Evolutionary conservation across 2,888 invertebrate genomes (phyloP).

Genomic region (Eupsilia transversa): DNA sequence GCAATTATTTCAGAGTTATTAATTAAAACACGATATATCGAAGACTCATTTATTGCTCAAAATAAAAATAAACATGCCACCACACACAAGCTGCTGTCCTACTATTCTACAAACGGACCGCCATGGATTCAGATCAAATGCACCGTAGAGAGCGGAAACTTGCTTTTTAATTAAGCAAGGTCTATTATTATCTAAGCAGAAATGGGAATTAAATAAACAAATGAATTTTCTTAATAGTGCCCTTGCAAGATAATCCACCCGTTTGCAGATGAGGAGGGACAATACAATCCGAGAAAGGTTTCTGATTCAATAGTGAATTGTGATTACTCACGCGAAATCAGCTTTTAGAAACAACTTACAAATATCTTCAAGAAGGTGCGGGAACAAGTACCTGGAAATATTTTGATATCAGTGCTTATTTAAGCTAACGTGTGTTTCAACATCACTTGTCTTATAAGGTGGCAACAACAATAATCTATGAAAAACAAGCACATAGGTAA

Average conservation of each 20-base stretch:
- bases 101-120: constrained; percentile 62
- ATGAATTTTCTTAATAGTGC: constrained; percentile 3
- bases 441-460: not conserved
- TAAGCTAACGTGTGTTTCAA: too few relatives aligned
- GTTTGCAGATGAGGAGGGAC: not conserved
- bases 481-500: not conserved
- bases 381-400: constrained; percentile 50
- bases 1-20: constrained; percentile 31
- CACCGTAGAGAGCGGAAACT: constrained; percentile 47
- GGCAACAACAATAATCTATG: not conserved
- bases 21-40: constrained; percentile 51
- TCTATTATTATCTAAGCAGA: constrained; percentile 15
- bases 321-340: constrained; percentile 21
- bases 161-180: constrained; percentile 23
- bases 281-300: constrained; percentile 19
- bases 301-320: constrained; percentile 29
- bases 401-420: constrained; percentile 30
- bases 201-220: constrained; percentile 10
- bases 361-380: constrained; percentile 3
- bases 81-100: constrained; percentile 48
- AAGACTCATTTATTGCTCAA: constrained; percentile 56
- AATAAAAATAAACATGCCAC: constrained; percentile 51
- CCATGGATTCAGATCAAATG: constrained; percentile 62
- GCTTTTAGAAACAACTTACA: constrained; percentile 12
- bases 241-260: not conserved